Evolutionary conservation across 2,888 invertebrate species (phyloP).

Genomic region (Sphecodes monilicornis): DNA sequence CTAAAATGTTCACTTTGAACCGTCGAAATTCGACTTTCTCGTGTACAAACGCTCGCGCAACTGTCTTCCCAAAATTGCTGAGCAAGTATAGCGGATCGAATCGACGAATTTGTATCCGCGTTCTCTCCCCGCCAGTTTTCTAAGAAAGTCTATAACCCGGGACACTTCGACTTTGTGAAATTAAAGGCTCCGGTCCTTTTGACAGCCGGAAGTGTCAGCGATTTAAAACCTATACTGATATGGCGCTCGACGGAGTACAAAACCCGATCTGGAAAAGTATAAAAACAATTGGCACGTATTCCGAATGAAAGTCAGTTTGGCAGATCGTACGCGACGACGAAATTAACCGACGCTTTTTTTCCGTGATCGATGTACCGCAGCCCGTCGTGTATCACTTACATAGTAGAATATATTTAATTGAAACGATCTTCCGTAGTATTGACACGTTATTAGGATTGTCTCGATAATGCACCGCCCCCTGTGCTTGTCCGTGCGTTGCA

Average conservation of each 20-base stretch:
- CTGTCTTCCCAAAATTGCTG: neutral
- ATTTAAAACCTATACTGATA: constrained; percentile 27
- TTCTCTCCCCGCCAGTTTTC: constrained; percentile 18
- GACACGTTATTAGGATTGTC: constrained; percentile 73
- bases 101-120: neutral
- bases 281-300: constrained; percentile 60
- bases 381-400: constrained; percentile 52
- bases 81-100: neutral
- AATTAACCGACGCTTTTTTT: constrained; percentile 19
- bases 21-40: neutral
- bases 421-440: constrained; percentile 65
- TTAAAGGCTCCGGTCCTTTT: constrained; percentile 16
- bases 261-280: constrained; percentile 51
- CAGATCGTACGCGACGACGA: constrained; percentile 23
- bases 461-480: constrained; percentile 58
- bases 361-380: constrained; percentile 68
- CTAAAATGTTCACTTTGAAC: neutral
- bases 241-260: constrained; percentile 39
- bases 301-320: constrained; percentile 41
- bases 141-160: neutral
- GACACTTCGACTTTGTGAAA: constrained; percentile 6
- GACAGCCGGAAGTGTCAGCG: constrained; percentile 16
- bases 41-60: constrained; percentile 8
- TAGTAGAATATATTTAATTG: constrained; percentile 60
- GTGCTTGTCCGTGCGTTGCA: constrained; percentile 34